Conservation (phyloP, 1,140 invertebrate species). For the Mactra quadrangularis region DNA sequence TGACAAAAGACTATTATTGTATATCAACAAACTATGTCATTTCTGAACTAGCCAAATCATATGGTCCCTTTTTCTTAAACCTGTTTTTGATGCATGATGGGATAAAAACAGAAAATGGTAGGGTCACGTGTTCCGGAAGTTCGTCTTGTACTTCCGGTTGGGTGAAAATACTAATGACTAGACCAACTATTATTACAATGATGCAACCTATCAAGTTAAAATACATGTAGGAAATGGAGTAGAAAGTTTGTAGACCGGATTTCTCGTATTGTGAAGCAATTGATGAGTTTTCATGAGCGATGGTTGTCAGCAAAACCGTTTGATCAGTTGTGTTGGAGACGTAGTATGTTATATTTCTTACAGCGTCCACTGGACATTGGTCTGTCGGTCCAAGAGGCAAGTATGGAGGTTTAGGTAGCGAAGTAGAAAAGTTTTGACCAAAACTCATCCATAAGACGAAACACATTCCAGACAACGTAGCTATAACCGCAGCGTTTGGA, state of each 20-base stretch:
- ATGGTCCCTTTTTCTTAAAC: too few species aligned
- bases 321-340: not conserved
- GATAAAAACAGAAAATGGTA: constrained; percentile 21
- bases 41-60: too few species aligned
- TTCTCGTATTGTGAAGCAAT: not conserved
- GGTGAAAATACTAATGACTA: constrained; percentile 9
- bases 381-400: constrained; percentile 40
- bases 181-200: constrained; percentile 2
- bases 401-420: constrained; percentile 25
- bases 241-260: not conserved
- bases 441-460: constrained; percentile 33
- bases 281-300: not conserved
- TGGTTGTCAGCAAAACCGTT: not conserved
- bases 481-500: constrained; percentile 21
- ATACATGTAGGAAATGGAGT: constrained; percentile 51
- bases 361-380: constrained; percentile 1
- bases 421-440: constrained; percentile 34
- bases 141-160: constrained; percentile 23
- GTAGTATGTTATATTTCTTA: not conserved
- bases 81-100: constrained; percentile 24
- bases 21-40: too few species aligned
- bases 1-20: too few species aligned
- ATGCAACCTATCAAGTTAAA: constrained; percentile 37
- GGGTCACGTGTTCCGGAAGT: not conserved
- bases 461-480: not conserved